Evolutionary conservation across 1,140 invertebrate species (phyloP).

Genomic region (Halesus radiatus): DNA sequence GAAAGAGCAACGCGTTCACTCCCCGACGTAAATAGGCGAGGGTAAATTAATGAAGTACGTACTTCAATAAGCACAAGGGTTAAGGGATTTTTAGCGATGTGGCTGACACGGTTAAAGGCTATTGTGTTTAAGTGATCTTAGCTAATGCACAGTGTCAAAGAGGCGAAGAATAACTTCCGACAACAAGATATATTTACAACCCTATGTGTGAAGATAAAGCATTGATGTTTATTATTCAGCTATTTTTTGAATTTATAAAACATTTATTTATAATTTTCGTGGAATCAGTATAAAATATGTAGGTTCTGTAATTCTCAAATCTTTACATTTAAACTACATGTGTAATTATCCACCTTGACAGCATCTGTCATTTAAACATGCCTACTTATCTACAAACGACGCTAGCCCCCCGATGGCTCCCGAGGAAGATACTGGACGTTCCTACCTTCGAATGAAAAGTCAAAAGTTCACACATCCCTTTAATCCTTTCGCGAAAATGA

Average conservation of each 20-base stretch:
- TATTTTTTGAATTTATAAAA: too few species aligned
- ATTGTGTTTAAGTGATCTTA: background rate
- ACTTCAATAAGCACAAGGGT: background rate
- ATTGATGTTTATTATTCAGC: too few species aligned
- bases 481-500: constrained; percentile 19
- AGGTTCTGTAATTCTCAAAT: too few species aligned
- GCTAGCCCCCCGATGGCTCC: background rate
- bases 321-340: too few species aligned
- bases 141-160: background rate
- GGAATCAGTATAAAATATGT: too few species aligned
- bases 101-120: constrained; percentile 3
- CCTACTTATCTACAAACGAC: background rate
- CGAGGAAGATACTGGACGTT: background rate
- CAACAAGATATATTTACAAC: too few species aligned
- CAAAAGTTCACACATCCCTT: constrained; percentile 22
- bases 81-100: background rate
- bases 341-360: too few species aligned
- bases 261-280: too few species aligned
- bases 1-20: constrained; percentile 26
- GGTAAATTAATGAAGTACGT: constrained; percentile 14
- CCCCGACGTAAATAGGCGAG: constrained; percentile 4
- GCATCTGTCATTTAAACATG: too few species aligned
- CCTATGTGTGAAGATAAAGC: too few species aligned
- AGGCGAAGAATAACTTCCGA: too few species aligned
- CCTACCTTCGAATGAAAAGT: background rate